Evolutionary conservation across 2,888 invertebrate species (phyloP), one percentile per base, ranked within the genome.

Genomic region (Rhyacophila evoluta): DNA sequence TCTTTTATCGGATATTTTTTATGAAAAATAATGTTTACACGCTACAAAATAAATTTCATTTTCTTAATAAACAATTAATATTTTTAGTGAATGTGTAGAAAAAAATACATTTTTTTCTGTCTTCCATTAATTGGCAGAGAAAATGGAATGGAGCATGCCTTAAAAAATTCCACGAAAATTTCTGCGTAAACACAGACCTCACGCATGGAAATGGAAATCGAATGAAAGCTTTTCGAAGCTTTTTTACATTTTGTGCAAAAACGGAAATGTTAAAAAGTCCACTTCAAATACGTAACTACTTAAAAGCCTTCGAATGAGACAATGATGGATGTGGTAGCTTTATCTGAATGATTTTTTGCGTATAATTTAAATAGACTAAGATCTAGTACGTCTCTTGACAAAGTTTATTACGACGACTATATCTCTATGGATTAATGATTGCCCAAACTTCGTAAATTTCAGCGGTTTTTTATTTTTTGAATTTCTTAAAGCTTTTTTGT

Each of bases 301-400:
- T 79, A 79, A 79, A 79, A 79, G 79, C 79, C 74, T 77, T 77
- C 75, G 55, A 55, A 74, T 67, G 71, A 77, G 79, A 79, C 79
- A 79, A 79, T 79, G 79, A 79, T 79, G 77, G 79, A 79, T 79
- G 71, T 75, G 69, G 39, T 67, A 74, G 79, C 71, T 79, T 79
- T 79, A 79, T 79, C 77, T 55, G 55, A 55, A 55, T 55, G 55
- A 55, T 55, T 55, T 55, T 55, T 55, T 55, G 55, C 55, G 55
- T 55, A 19, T 19, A 19, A 55, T 55, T 55, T 55, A 55, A 55
- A 55, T 25, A 55, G 1, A 25, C 55, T 55, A 19, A 33, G 29
- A 33, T 55, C 55, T 25, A 55, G 19, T 8, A 55, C 15, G 15
- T 55, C 19, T 55, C 12, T 25, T 25, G 55, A 55, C 19, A 25